Evolutionary conservation across 2,888 invertebrate genomes (phyloP).

Genomic region (Oxystoma pomonae): DNA sequence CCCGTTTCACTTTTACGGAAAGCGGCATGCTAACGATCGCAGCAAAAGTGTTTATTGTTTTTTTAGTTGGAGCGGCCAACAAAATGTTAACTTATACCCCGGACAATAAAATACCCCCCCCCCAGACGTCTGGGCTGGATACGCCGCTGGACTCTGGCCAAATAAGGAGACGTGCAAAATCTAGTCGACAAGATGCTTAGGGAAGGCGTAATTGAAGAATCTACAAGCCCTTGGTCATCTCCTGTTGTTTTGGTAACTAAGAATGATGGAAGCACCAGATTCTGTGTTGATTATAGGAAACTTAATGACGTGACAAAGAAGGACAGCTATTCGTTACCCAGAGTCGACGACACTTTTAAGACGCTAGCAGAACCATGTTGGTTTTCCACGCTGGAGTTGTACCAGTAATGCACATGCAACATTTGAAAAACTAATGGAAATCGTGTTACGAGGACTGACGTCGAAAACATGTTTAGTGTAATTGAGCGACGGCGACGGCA

Average conservation of each 20-base stretch:
- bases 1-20: no score
- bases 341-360: not conserved
- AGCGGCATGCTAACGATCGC: no score
- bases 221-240: constrained; percentile 2
- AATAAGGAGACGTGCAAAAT: not conserved
- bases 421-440: constrained; percentile 30
- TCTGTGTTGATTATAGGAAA: constrained; percentile 2
- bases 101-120: no score
- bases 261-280: not conserved
- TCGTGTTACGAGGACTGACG: constrained; percentile 18
- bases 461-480: constrained; percentile 25
- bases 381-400: not conserved
- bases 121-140: no score
- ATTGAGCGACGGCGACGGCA: constrained; percentile 15
- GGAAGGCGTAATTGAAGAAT: not conserved
- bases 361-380: not conserved
- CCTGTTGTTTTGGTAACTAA: not conserved
- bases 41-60: no score
- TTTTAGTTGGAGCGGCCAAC: no score
- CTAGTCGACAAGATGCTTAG: not conserved
- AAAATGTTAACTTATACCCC: no score
- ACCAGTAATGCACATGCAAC: constrained; percentile 28
- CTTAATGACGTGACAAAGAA: constrained; percentile 1
- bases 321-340: not conserved
- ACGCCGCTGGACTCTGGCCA: no score